These are phyloP conservation scores for Pomatostomus ruficeps DNA, from an alignment of 2,113 vertebrate species.

Conservation along the genomic window DNA sequence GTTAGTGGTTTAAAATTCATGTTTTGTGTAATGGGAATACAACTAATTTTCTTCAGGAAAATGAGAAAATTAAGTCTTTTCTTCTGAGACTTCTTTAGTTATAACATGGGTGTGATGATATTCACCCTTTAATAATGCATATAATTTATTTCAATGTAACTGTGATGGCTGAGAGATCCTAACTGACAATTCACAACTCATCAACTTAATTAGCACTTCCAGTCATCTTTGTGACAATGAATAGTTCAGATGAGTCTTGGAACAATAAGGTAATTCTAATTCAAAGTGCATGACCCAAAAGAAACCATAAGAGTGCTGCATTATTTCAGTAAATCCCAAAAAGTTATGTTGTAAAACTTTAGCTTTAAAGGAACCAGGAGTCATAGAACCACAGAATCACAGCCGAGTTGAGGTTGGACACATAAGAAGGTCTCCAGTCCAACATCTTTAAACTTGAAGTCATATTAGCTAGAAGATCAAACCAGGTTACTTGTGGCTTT, in stretches of 20 bases:
- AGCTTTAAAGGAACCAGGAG: not conserved
- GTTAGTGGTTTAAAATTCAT: constrained; percentile 47
- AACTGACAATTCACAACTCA: not conserved
- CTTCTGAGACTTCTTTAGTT: constrained; percentile 33
- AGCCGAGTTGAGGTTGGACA: not conserved
- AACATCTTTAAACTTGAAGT: not conserved
- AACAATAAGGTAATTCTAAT: constrained; percentile 1
- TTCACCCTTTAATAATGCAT: constrained; percentile 12
- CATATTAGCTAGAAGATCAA: not conserved
- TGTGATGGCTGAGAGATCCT: not conserved
- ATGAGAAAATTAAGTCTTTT: constrained; percentile 56
- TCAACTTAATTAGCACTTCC: constrained; percentile 30
- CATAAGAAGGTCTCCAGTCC: not conserved
- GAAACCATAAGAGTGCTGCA: not conserved
- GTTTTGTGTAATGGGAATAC: constrained; percentile 39
- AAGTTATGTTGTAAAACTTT: not conserved
- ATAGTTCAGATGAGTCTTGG: not conserved
- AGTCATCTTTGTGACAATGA: not conserved
- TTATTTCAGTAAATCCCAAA: not conserved
- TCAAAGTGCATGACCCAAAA: not conserved
- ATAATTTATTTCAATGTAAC: constrained; percentile 47
- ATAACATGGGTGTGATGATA: not conserved
- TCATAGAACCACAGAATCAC: not conserved
- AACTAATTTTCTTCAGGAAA: constrained; percentile 54
- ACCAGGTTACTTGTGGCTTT: not conserved